These are phyloP conservation scores for Cabera pusaria DNA, from an alignment of 2,888 invertebrate genomes.

Conservation along the genomic window DNA sequence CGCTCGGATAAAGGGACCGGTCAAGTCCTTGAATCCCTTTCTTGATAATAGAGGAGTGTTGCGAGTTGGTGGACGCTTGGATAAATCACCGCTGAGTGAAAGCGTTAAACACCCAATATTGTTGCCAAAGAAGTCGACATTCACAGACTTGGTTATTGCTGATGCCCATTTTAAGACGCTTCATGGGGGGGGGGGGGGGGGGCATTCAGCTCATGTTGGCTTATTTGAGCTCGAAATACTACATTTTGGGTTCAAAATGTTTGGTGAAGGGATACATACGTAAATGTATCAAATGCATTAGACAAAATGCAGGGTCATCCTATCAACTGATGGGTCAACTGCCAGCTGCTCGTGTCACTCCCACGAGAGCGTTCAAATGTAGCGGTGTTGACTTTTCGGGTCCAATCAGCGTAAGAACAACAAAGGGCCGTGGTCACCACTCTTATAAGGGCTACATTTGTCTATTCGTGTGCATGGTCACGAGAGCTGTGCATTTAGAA, in stretches of 20 bases:
- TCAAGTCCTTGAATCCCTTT: neutral
- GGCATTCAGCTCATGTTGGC: slow-evolving; percentile 27
- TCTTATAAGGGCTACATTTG: neutral
- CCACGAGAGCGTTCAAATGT: neutral
- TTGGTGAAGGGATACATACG: neutral
- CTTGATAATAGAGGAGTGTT: neutral
- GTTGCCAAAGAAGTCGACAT: slow-evolving; percentile 6
- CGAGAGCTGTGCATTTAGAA: too few relatives aligned
- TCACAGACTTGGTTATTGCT: slow-evolving; percentile 20
- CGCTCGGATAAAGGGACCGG: neutral
- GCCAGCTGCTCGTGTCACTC: neutral
- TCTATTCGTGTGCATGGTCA: slow-evolving; percentile 1
- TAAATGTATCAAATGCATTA: neutral
- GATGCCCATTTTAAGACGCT: slow-evolving; percentile 31
- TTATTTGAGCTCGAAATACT: slow-evolving; percentile 23
- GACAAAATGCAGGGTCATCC: neutral
- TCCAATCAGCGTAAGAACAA: neutral
- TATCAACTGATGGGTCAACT: slow-evolving; percentile 3
- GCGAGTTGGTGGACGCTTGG: slow-evolving; percentile 6
- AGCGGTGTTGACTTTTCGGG: slow-evolving; percentile 3
- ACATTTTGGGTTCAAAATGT: slow-evolving; percentile 20
- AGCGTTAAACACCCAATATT: too few relatives aligned
- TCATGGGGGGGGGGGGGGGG: too few relatives aligned
- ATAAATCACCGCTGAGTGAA: neutral
- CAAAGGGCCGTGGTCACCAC: slow-evolving; percentile 2